phyloP scores from a whole-genome alignment of 2,888 invertebrate species.

The Ophion ellenae region DNA sequence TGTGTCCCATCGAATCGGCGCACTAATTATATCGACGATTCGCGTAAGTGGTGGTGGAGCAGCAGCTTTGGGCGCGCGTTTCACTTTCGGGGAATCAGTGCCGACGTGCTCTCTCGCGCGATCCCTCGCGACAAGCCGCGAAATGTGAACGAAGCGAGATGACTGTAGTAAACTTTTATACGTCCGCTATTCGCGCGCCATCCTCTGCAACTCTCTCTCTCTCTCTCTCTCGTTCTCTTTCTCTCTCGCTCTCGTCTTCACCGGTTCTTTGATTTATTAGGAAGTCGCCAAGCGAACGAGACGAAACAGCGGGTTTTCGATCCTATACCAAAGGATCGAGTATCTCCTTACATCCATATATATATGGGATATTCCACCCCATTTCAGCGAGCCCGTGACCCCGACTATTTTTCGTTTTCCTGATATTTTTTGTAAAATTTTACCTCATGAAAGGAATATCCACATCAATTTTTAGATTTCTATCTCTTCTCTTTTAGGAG shows the following conservation, averaged over 20 bases:
- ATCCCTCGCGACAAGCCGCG: slow-evolving; percentile 61
- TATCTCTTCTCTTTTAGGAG: no score
- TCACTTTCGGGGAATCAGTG: slow-evolving; percentile 78
- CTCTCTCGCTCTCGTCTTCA: neutral
- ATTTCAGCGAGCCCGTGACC: no score
- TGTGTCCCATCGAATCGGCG: neutral
- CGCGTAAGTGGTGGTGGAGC: neutral
- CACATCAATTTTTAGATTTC: no score
- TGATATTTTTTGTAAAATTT: no score
- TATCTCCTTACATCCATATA: neutral
- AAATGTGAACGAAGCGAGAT: slow-evolving; percentile 18
- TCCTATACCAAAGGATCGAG: slow-evolving; percentile 10
- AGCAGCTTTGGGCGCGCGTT: slow-evolving; percentile 40
- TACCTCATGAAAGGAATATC: no score
- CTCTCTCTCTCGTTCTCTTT: no score
- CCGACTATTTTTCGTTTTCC: no score
- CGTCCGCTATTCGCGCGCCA: neutral
- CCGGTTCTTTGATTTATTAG: slow-evolving; percentile 69
- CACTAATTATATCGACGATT: slow-evolving; percentile 79
- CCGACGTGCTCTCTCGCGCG: slow-evolving; percentile 72
- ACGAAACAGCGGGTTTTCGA: slow-evolving; percentile 50
- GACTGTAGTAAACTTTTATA: slow-evolving; percentile 52
- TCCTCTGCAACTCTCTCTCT: neutral
- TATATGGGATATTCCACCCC: neutral
- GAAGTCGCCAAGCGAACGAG: slow-evolving; percentile 46